Conservation (phyloP, 2,888 invertebrate genomes). For the Diarsia dahlii region DNA sequence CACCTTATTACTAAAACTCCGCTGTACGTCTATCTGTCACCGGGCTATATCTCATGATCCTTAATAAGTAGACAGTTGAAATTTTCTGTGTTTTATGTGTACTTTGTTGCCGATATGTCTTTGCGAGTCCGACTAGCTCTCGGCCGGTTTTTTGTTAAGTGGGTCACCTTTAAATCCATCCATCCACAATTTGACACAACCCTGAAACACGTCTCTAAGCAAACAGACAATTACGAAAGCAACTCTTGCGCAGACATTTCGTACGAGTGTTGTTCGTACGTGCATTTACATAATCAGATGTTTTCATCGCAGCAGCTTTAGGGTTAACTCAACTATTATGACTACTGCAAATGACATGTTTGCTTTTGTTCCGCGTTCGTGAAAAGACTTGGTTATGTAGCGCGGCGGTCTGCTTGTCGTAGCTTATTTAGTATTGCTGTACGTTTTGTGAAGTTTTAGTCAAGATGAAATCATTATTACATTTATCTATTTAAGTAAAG, state of each 20-base stretch:
- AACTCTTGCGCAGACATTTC: slow-evolving; percentile 67
- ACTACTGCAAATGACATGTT: slow-evolving; percentile 62
- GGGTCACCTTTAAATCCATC: slow-evolving; percentile 19
- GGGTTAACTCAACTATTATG: slow-evolving; percentile 60
- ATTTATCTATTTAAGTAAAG: neutral
- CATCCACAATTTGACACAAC: slow-evolving; percentile 27
- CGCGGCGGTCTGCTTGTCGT: slow-evolving; percentile 15
- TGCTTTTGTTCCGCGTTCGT: slow-evolving; percentile 54
- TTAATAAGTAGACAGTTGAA: too few species aligned
- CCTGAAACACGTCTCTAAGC: slow-evolving; percentile 39
- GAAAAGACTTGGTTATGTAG: slow-evolving; percentile 37
- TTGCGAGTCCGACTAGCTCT: too few species aligned
- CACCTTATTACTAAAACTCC: too few species aligned
- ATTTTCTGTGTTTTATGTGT: too few species aligned
- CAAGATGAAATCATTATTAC: neutral
- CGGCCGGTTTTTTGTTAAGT: too few species aligned
- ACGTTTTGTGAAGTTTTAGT: neutral
- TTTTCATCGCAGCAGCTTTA: slow-evolving; percentile 58
- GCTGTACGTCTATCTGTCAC: too few species aligned
- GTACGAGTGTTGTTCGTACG: slow-evolving; percentile 50
- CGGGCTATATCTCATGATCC: too few species aligned
- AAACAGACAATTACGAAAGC: slow-evolving; percentile 64
- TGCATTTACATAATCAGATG: slow-evolving; percentile 66
- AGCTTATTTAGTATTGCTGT: slow-evolving; percentile 3
- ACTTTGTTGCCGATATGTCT: too few species aligned